A percentile compares a stretch with the other conserved stretches of the same genome.
Evolutionary conservation across 2,888 invertebrate species (phyloP).

Genomic region (Heteropelma amictum): DNA sequence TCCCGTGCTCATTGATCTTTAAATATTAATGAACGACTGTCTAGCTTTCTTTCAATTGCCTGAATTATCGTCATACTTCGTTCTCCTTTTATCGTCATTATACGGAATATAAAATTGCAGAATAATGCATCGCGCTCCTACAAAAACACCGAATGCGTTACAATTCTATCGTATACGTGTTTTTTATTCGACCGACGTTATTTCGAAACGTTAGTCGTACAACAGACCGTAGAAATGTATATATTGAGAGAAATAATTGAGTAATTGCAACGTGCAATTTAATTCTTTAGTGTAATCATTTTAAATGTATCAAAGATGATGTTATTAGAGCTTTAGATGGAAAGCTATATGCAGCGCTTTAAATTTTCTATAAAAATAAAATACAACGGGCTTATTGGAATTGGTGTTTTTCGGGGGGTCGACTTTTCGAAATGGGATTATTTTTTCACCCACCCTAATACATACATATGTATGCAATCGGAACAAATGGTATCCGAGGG

Average conservation of each 20-base stretch:
- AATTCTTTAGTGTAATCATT: too few relatives aligned
- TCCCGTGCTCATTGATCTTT: background rate
- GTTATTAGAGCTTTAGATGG: too few relatives aligned
- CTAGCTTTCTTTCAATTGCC: background rate
- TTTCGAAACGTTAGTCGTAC: background rate
- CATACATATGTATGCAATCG: background rate
- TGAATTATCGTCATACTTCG: background rate
- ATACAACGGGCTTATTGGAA: too few relatives aligned
- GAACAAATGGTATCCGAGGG: background rate
- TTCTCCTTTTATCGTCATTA: background rate
- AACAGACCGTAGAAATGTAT: background rate
- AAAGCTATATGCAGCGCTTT: too few relatives aligned
- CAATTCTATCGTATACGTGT: background rate
- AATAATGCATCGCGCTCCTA: background rate
- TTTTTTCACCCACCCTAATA: too few relatives aligned
- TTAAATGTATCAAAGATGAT: too few relatives aligned
- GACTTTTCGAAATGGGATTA: too few relatives aligned
- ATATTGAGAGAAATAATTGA: background rate
- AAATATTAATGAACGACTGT: background rate
- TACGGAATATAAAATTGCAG: background rate
- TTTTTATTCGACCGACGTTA: background rate
- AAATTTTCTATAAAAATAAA: too few relatives aligned
- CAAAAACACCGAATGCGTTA: background rate
- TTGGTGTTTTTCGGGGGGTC: too few relatives aligned
- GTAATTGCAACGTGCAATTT: too few relatives aligned